Evolutionary conservation across 2,797 vertebrate species (phyloP).

Genomic region (Manis javanica): DNA sequence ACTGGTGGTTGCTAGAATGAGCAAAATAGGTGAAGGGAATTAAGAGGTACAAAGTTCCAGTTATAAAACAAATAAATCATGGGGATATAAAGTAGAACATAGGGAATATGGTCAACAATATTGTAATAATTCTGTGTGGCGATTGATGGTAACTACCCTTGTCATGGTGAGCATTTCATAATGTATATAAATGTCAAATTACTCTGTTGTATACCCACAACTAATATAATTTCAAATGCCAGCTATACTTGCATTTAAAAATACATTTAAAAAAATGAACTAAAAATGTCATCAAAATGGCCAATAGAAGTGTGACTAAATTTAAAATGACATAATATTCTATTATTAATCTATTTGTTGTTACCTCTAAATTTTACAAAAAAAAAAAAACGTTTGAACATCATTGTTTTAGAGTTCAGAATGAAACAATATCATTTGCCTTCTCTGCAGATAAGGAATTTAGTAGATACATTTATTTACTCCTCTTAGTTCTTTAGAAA

Average conservation of each 20-base stretch:
- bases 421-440: slow-evolving; percentile 11
- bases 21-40: not conserved
- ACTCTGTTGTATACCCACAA: not conserved
- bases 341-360: not conserved
- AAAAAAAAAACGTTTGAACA: slow-evolving; percentile 9
- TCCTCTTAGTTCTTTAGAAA: not conserved
- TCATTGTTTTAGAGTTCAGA: not conserved
- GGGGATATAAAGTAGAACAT: no score
- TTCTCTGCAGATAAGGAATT: not conserved
- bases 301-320: no score
- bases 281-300: no score
- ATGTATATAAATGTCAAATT: not conserved
- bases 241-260: not conserved
- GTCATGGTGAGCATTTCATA: not conserved
- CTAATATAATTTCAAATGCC: not conserved
- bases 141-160: not conserved
- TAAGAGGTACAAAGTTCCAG: not conserved
- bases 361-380: not conserved
- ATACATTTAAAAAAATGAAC: no score
- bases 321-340: not conserved
- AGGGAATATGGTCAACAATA: no score
- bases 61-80: no score
- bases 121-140: no score
- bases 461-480: not conserved
- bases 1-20: not conserved